phyloP scores from a whole-genome alignment of 2,113 vertebrate species.

The Elgaria multicarinata region DNA sequence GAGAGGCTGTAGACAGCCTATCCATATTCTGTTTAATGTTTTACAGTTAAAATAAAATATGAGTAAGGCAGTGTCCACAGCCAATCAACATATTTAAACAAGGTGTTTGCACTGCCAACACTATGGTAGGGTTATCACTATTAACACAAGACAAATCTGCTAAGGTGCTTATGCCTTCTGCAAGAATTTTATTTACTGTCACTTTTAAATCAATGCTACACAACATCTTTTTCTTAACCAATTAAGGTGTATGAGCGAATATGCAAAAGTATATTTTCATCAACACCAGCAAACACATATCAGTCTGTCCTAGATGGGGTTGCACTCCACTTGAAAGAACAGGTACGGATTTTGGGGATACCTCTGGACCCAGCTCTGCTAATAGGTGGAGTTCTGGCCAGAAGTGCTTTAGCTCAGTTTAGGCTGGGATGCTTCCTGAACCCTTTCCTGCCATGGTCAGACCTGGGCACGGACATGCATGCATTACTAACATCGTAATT shows the following conservation, averaged over 20 bases:
- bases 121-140: constrained; percentile 6
- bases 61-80: too few relatives aligned
- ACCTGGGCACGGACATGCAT: too few relatives aligned
- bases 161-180: not conserved
- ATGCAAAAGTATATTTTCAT: not conserved
- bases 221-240: not conserved
- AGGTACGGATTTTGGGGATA: too few relatives aligned
- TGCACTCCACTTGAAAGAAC: too few relatives aligned
- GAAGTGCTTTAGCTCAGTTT: too few relatives aligned
- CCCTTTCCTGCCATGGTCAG: too few relatives aligned
- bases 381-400: too few relatives aligned
- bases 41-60: not conserved
- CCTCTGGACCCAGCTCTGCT: too few relatives aligned
- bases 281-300: not conserved
- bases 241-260: not conserved
- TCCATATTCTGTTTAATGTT: not conserved
- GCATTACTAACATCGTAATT: too few relatives aligned
- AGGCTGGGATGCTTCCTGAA: too few relatives aligned
- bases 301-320: too few relatives aligned
- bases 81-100: constrained; percentile 10
- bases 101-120: not conserved
- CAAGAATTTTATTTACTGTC: not conserved
- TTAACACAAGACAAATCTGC: not conserved
- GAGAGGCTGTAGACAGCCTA: not conserved
- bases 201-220: not conserved